Evolutionary conservation across 1,140 invertebrate genomes (phyloP).

Genomic region (Ericerus pela): DNA sequence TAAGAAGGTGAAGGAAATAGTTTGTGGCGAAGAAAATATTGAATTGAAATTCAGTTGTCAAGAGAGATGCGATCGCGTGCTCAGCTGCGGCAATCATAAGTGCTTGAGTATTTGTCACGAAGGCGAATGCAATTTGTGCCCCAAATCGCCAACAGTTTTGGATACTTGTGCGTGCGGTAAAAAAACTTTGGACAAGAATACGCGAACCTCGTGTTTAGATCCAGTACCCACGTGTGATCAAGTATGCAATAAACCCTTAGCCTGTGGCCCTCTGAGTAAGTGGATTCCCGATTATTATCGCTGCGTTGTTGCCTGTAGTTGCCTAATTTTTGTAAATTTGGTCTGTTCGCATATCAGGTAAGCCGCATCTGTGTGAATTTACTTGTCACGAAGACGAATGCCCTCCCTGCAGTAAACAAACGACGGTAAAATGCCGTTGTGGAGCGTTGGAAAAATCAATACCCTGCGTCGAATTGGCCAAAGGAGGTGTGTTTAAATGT

Average conservation of each 20-base stretch:
- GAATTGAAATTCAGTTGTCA: conserved; percentile 44
- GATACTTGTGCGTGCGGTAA: conserved; percentile 75
- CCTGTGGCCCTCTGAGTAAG: conserved; percentile 60
- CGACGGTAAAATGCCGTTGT: conserved; percentile 73
- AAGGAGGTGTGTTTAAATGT: conserved; percentile 59
- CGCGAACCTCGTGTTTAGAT: conserved; percentile 59
- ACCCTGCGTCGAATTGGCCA: conserved; percentile 52
- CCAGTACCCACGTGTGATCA: conserved; percentile 71
- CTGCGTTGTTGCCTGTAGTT: not conserved
- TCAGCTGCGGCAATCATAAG: conserved; percentile 61
- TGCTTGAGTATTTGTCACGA: conserved; percentile 58
- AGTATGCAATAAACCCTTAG: conserved; percentile 56
- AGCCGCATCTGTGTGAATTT: conserved; percentile 53
- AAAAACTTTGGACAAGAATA: conserved; percentile 35
- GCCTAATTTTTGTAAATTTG: not conserved
- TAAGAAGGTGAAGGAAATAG: conserved; percentile 24
- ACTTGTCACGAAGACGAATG: conserved; percentile 72
- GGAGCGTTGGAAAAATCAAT: conserved; percentile 72
- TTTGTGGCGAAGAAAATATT: conserved; percentile 23
- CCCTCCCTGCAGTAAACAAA: conserved; percentile 61
- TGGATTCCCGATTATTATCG: not conserved
- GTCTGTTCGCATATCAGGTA: conserved; percentile 30
- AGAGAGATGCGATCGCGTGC: conserved; percentile 45
- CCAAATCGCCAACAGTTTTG: conserved; percentile 43
- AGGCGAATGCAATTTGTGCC: conserved; percentile 39